Evolutionary conservation across 2,113 vertebrate species (phyloP), one percentile per base, ranked within the genome.

Genomic region (Bambusicola thoracicus): DNA sequence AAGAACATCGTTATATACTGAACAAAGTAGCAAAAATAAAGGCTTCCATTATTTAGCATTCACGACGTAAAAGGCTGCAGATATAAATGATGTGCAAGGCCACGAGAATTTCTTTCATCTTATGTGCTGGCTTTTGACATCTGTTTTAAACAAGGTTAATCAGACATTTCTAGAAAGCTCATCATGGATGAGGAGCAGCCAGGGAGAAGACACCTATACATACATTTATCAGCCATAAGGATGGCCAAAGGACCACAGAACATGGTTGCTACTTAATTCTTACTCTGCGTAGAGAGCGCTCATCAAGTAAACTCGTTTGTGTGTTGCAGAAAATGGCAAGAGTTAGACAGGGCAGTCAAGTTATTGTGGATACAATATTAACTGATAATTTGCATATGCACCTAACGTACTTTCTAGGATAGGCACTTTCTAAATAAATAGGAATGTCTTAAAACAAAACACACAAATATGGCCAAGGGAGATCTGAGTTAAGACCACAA

Each of bases 401-500:
- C 53, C 68, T 92, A 95, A 85, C 40, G 34, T 85, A 86, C 24
- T n/a, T n/a, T n/a, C n/a, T 44, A 58, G 30, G 49, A 80, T 93
- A 97, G 94, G 93, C 93, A 96, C 94, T 97, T 96, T 53, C 89
- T 89, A 90, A 92, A 89, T 81, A 95, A 95, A 81, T 24, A 92
- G 29, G 48, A 65, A 85, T 66, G 65, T 83, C 92, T 81, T 56
- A 51, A 78, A 92, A 56, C 32, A 30, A 92, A 87, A 29, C 30
- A 87, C 79, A 86, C 6, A 76, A 79, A 75, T 86, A 77, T 34
- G 19, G 61, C 41, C 58, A 83, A 93, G 83, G 58, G 72, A 95
- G 19, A 40, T 90, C 44, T 75, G 81, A 48, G 43, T 67, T 53
- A 40, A 81, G 34, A 87, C 29, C 53, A 58, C 46, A 63, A 22